Evolutionary conservation across 2,888 invertebrate species (phyloP).

Genomic region (Cosmopolites sordidus): DNA sequence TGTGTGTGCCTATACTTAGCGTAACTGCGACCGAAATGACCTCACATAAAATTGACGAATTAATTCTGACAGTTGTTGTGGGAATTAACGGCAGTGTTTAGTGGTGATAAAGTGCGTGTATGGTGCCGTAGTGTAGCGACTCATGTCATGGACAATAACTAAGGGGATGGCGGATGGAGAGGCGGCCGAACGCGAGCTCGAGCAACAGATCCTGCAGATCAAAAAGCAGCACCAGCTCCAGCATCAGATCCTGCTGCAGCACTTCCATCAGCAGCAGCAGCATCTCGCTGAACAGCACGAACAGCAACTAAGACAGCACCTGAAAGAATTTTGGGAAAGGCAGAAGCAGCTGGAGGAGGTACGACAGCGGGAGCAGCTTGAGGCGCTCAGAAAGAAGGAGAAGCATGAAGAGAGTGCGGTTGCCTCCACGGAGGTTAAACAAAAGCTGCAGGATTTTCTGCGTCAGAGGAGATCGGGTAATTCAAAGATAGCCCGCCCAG

Average conservation of each 20-base stretch:
- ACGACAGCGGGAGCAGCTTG: constrained; percentile 76
- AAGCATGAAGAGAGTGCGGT: constrained; percentile 94
- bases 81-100: constrained; percentile 20
- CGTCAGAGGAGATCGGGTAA: constrained; percentile 46
- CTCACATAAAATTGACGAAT: constrained; percentile 46
- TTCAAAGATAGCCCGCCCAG: constrained; percentile 43
- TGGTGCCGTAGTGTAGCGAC: constrained; percentile 26
- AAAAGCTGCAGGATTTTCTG: constrained; percentile 76
- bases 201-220: constrained; percentile 64
- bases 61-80: constrained; percentile 43
- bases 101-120: constrained; percentile 26
- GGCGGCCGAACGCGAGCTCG: constrained; percentile 48
- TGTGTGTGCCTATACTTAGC: constrained; percentile 35
- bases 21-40: constrained; percentile 47
- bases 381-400: constrained; percentile 86
- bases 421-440: constrained; percentile 94
- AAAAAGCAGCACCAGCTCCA: constrained; percentile 92
- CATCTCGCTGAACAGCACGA: constrained; percentile 88
- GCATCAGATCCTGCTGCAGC: constrained; percentile 85
- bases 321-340: constrained; percentile 90
- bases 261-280: constrained; percentile 87
- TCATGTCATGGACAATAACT: constrained; percentile 36
- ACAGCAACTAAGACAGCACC: constrained; percentile 81
- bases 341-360: constrained; percentile 74
- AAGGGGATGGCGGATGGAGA: constrained; percentile 46